Conservation (phyloP, 2,113 vertebrate species). For the Sinosuthora webbiana region DNA sequence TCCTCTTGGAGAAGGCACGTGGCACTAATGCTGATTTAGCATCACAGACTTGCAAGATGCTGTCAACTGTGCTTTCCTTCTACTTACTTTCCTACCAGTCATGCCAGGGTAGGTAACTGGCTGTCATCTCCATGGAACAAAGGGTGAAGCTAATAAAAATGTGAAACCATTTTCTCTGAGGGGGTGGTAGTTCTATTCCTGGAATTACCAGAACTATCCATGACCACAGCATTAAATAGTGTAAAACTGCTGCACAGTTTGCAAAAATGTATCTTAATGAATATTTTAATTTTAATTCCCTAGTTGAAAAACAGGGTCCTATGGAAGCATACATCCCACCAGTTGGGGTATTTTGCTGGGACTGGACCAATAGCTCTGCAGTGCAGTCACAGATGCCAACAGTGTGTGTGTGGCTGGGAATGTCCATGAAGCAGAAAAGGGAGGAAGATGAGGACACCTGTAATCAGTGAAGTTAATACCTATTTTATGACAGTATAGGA, state of each 20-base stretch:
- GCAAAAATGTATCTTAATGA: neutral
- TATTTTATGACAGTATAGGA: neutral
- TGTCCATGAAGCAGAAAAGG: neutral
- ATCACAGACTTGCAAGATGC: neutral
- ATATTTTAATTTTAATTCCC: neutral
- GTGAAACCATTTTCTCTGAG: constrained; percentile 6
- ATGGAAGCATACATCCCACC: neutral
- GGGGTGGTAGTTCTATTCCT: constrained; percentile 19
- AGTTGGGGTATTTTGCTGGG: neutral
- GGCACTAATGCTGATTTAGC: constrained; percentile 23
- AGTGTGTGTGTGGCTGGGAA: neutral
- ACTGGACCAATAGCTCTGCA: neutral
- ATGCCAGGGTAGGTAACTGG: neutral
- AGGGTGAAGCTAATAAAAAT: constrained; percentile 28
- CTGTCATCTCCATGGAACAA: constrained; percentile 22
- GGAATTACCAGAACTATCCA: constrained; percentile 4
- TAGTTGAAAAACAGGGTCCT: neutral
- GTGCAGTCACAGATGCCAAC: neutral
- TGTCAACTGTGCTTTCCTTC: neutral
- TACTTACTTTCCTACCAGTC: constrained; percentile 29
- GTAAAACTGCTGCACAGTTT: neutral
- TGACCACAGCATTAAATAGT: neutral
- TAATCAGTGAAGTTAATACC: neutral
- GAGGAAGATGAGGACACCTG: neutral
- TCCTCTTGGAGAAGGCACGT: neutral